A percentile compares a stretch with the other conserved stretches of the same genome.
These are phyloP conservation scores for Urocitellus parryii DNA, from an alignment of 2,113 vertebrate genomes.

Conservation along the genomic window DNA sequence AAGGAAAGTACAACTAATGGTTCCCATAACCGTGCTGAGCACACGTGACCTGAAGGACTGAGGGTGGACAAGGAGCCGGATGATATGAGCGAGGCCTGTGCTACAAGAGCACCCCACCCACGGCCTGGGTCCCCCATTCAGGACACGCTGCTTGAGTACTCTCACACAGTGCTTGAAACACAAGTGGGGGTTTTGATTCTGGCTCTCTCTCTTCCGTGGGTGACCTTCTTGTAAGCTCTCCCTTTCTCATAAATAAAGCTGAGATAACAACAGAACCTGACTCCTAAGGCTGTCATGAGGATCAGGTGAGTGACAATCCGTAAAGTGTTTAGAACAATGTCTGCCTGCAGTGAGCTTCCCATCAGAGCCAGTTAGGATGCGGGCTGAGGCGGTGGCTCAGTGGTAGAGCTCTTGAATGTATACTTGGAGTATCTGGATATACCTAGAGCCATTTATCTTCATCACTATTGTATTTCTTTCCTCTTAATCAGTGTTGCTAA, in stretches of 20 bases:
- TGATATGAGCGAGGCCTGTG: background rate
- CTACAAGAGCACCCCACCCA: background rate
- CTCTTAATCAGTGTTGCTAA: background rate
- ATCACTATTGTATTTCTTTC: background rate
- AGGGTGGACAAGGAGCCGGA: background rate
- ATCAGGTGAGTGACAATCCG: background rate
- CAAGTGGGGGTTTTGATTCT: background rate
- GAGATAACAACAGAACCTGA: background rate
- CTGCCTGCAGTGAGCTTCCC: background rate
- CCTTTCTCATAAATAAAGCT: background rate
- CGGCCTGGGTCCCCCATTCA: background rate
- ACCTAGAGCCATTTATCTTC: background rate
- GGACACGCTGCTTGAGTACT: background rate
- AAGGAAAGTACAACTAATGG: background rate
- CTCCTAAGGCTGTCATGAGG: background rate
- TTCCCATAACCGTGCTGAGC: background rate
- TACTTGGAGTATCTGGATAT: background rate
- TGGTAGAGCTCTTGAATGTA: background rate
- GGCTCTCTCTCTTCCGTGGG: background rate
- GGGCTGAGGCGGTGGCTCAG: too few species aligned
- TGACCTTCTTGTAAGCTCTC: background rate
- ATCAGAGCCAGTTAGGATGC: background rate
- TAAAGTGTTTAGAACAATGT: background rate
- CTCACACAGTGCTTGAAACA: background rate
- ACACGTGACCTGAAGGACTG: background rate